Conservation (phyloP, 2,113 vertebrate genomes). For the Rhabdomys dilectus region DNA sequence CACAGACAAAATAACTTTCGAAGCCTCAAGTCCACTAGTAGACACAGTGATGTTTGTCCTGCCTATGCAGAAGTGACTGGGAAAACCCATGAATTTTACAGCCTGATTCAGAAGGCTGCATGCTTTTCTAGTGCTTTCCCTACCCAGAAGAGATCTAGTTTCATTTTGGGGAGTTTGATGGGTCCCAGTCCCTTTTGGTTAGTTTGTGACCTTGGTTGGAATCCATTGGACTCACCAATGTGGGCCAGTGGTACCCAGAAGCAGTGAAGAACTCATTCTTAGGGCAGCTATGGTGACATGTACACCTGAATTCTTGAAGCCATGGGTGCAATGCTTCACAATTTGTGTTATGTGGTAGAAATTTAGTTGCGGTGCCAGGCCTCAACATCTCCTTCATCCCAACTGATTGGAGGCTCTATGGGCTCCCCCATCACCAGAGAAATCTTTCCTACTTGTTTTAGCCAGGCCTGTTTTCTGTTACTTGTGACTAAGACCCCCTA, state of each 20-base stretch:
- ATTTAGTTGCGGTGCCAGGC: not conserved
- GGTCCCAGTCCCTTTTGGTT: not conserved
- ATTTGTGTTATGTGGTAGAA: not conserved
- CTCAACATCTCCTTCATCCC: not conserved
- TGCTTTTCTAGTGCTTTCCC: not conserved
- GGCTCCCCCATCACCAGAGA: not conserved
- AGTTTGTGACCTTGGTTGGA: not conserved
- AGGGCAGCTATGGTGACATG: no score
- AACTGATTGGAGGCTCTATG: not conserved
- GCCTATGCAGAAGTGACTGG: not conserved
- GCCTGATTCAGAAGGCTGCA: not conserved
- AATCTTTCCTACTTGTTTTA: not conserved
- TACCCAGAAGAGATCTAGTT: not conserved
- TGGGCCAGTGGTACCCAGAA: not conserved
- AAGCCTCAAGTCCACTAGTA: not conserved
- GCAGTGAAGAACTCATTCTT: not conserved
- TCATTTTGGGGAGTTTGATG: not conserved
- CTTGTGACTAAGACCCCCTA: not conserved
- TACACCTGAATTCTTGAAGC: not conserved
- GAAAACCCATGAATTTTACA: not conserved
- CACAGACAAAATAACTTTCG: not conserved
- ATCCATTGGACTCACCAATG: not conserved
- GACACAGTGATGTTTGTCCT: not conserved
- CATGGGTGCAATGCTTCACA: not conserved
- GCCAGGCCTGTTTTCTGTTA: not conserved